Evolutionary conservation across 2,888 invertebrate genomes (phyloP).

Genomic region (Ommatoiulus sabulosus): DNA sequence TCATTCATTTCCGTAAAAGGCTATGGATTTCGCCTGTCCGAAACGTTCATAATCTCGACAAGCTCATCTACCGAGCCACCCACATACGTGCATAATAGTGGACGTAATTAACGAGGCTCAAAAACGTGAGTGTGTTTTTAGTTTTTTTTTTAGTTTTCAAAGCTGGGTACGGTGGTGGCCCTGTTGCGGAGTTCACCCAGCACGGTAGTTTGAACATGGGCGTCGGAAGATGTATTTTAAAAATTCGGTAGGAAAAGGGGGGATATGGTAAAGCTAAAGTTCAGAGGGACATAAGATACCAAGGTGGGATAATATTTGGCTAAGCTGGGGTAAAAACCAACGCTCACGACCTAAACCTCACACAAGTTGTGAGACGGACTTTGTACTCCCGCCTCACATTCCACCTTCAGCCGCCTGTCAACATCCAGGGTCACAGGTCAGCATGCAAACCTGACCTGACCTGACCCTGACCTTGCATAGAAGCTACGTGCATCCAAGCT

Average conservation of each 20-base stretch:
- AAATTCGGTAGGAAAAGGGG: conserved; percentile 52
- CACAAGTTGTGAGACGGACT: neutral
- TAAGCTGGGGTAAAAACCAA: neutral
- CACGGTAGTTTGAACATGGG: conserved; percentile 52
- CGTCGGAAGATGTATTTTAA: conserved; percentile 42
- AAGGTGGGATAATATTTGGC: neutral
- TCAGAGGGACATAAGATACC: neutral
- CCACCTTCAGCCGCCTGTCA: no score
- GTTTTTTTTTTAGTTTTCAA: neutral
- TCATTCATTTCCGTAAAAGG: conserved; percentile 43
- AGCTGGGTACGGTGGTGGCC: neutral
- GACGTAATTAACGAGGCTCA: neutral
- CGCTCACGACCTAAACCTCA: neutral
- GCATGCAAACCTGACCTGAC: no score
- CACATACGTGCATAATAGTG: conserved; percentile 31
- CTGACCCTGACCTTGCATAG: no score
- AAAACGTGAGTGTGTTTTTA: conserved; percentile 3
- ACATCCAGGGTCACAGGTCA: no score
- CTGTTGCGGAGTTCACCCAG: conserved; percentile 22
- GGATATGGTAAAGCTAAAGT: conserved; percentile 6
- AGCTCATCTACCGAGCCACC: conserved; percentile 16
- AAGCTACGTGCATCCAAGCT: no score
- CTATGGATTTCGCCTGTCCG: conserved; percentile 36
- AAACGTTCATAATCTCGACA: conserved; percentile 36
- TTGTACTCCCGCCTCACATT: no score